phyloP scores from a whole-genome alignment of 2,113 vertebrate species.

The Tinamus guttatus region DNA sequence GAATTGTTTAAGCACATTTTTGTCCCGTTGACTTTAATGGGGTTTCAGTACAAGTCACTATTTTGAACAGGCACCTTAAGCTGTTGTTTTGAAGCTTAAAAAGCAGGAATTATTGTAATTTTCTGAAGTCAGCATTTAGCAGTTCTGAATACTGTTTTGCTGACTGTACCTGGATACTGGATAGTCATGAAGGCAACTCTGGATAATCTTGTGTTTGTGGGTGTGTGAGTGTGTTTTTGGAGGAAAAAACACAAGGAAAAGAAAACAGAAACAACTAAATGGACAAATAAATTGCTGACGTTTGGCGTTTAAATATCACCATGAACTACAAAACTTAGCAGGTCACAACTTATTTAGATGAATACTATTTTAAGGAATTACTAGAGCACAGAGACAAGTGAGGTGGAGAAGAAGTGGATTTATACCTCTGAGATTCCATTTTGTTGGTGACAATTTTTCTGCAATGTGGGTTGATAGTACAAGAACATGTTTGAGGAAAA shows the following conservation, averaged over 20 bases:
- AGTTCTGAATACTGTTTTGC: not conserved
- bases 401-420: not conserved
- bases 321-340: not conserved
- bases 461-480: not conserved
- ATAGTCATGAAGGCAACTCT: not conserved
- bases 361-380: not conserved
- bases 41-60: not conserved
- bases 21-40: not conserved
- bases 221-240: not conserved
- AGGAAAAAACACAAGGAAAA: not conserved
- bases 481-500: conserved; percentile 8
- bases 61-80: not conserved
- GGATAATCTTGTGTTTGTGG: not conserved
- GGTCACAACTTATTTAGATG: not conserved
- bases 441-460: not conserved
- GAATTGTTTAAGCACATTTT: not conserved
- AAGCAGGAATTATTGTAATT: not conserved
- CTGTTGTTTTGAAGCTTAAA: not conserved
- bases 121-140: not conserved
- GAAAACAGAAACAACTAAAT: not conserved
- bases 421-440: conserved; percentile 3
- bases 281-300: not conserved
- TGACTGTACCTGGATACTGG: not conserved
- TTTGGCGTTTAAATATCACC: not conserved
- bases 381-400: not conserved